phyloP scores from a whole-genome alignment of 2,797 vertebrate genomes.

The Rhinoraja longicauda region DNA sequence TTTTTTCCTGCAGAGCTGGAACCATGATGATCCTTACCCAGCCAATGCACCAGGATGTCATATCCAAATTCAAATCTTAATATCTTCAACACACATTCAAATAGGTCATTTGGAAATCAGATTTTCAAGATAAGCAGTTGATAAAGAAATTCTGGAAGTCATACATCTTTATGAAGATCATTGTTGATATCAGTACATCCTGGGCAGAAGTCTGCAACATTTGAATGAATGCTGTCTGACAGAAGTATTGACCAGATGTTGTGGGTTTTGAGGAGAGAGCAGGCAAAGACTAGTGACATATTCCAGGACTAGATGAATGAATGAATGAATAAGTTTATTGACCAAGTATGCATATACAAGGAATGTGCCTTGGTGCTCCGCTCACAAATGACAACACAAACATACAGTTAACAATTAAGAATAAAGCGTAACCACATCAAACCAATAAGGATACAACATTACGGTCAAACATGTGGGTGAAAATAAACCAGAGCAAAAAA shows the following conservation, averaged over 20 bases:
- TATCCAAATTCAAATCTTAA: neutral
- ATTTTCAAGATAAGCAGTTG: neutral
- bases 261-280: fast-evolving
- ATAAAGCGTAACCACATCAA: too few relatives aligned
- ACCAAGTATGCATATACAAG: too few relatives aligned
- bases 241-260: neutral
- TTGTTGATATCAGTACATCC: neutral
- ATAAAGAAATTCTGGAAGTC: constrained; percentile 4
- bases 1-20: neutral
- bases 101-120: constrained; percentile 5
- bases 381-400: too few relatives aligned
- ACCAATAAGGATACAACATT: too few relatives aligned
- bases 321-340: too few relatives aligned
- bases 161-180: constrained; percentile 30
- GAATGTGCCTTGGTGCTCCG: too few relatives aligned
- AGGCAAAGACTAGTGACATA: neutral
- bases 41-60: neutral
- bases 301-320: neutral
- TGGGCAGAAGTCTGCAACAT: neutral
- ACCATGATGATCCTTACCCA: neutral
- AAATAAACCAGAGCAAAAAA: too few relatives aligned
- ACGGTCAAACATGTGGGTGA: too few relatives aligned
- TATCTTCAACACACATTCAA: neutral
- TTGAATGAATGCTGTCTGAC: neutral
- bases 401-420: too few relatives aligned